Percentiles rank a stretch among this genome's conserved stretches.
These are phyloP conservation scores for Astropecten irregularis DNA, from an alignment of 53 echinoderm and acorn worm species.

Conservation along the genomic window DNA sequence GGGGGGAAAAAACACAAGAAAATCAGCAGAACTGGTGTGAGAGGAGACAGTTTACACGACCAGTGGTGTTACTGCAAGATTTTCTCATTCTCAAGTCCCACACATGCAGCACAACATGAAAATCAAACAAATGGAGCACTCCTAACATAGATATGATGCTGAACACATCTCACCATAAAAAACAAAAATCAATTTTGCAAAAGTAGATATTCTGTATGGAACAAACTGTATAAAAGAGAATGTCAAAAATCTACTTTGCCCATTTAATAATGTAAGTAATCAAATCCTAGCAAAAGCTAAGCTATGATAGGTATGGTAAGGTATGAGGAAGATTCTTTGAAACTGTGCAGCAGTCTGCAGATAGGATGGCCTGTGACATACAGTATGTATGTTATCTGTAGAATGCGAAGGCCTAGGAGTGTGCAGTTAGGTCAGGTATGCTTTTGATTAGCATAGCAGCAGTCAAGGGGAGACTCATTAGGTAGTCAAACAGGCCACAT, in stretches of 20 bases:
- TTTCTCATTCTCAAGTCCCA: no score
- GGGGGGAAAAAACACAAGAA: no score
- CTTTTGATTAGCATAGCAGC: no score
- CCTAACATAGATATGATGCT: neutral
- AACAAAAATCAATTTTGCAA: neutral
- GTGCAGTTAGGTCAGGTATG: no score
- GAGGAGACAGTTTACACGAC: no score
- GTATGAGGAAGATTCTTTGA: no score
- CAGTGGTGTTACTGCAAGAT: no score
- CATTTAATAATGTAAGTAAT: neutral
- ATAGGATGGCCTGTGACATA: neutral
- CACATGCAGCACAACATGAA: no score
- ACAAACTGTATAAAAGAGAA: conserved; percentile 4
- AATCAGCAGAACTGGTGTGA: no score
- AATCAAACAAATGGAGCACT: neutral
- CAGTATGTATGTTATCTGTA: neutral
- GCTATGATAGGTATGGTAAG: neutral
- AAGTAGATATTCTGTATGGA: neutral
- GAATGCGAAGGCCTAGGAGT: neutral
- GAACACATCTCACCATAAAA: neutral
- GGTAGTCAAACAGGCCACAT: no score
- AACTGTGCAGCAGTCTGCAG: no score
- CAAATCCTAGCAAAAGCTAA: neutral
- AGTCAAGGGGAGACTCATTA: no score
- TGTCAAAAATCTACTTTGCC: neutral